These are phyloP conservation scores for Scolopax mira DNA, from an alignment of 2,113 vertebrate species.

Conservation along the genomic window DNA sequence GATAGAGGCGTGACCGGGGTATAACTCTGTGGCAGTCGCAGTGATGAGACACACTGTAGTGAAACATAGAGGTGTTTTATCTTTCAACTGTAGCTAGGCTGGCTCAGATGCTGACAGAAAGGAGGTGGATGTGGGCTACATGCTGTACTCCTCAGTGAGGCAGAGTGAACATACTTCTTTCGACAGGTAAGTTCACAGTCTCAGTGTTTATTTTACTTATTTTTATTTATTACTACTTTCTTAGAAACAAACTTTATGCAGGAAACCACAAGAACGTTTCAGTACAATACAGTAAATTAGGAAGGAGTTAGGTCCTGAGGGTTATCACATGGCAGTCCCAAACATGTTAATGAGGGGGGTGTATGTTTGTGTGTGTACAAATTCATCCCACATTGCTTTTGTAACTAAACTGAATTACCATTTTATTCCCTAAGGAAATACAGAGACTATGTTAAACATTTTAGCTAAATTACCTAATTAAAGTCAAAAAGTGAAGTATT, in stretches of 20 bases:
- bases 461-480: not conserved
- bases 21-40: rapidly evolving
- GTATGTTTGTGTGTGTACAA: not conserved
- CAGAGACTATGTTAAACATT: not conserved
- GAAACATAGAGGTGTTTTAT: not conserved
- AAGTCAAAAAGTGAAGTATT: not conserved
- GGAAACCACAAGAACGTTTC: not conserved
- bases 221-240: not conserved
- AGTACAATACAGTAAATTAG: not conserved
- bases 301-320: not conserved
- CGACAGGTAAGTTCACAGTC: not conserved
- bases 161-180: not conserved
- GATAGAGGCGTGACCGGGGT: not conserved
- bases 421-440: not conserved
- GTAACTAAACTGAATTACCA: not conserved
- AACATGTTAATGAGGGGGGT: not conserved
- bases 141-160: not conserved
- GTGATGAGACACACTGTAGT: not conserved
- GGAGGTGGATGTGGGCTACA: not conserved
- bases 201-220: not conserved
- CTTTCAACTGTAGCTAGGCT: not conserved
- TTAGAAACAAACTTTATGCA: not conserved
- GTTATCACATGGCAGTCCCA: not conserved
- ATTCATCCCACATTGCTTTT: not conserved
- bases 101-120: not conserved